Evolutionary conservation across 1,140 invertebrate genomes (phyloP).

Genomic region (Drosophila fuyamai): DNA sequence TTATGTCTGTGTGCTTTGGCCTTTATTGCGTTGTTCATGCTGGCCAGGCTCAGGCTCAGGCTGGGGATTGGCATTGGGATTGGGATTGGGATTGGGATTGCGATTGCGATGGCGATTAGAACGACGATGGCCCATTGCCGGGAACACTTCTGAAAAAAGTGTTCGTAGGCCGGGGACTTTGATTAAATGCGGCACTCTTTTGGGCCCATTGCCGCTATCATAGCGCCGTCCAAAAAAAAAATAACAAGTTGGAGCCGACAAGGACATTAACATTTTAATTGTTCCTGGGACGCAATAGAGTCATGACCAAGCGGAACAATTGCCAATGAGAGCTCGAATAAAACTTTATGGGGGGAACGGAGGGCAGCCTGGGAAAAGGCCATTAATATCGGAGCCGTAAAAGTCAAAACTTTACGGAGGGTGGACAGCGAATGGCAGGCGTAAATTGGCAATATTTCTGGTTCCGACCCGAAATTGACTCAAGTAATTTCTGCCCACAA

Average conservation of each 20-base stretch:
- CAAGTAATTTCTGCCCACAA: neutral
- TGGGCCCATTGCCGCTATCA: constrained; percentile 1
- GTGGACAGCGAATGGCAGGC: neutral
- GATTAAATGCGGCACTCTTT: constrained; percentile 26
- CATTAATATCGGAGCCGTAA: constrained; percentile 28
- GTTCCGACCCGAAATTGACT: neutral
- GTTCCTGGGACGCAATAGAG: constrained; percentile 11
- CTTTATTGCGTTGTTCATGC: constrained; percentile 21
- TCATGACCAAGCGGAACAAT: constrained; percentile 32
- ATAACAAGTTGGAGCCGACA: constrained; percentile 7
- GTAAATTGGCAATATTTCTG: constrained; percentile 2
- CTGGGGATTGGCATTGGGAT: constrained; percentile 2
- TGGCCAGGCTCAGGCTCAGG: constrained; percentile 19
- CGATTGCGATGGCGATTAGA: constrained; percentile 11
- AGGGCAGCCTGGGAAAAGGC: neutral
- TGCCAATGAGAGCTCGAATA: constrained; percentile 20
- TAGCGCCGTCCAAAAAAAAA: neutral
- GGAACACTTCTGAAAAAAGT: constrained; percentile 7
- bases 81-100: constrained; percentile 5
- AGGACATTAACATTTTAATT: constrained; percentile 43
- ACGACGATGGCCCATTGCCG: constrained; percentile 5
- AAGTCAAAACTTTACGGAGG: constrained; percentile 8
- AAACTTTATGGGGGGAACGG: constrained; percentile 17
- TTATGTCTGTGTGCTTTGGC: constrained; percentile 14
- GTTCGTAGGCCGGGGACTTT: neutral